phyloP scores from a whole-genome alignment of 2,797 vertebrate genomes.

The Clarias laeviceps region DNA sequence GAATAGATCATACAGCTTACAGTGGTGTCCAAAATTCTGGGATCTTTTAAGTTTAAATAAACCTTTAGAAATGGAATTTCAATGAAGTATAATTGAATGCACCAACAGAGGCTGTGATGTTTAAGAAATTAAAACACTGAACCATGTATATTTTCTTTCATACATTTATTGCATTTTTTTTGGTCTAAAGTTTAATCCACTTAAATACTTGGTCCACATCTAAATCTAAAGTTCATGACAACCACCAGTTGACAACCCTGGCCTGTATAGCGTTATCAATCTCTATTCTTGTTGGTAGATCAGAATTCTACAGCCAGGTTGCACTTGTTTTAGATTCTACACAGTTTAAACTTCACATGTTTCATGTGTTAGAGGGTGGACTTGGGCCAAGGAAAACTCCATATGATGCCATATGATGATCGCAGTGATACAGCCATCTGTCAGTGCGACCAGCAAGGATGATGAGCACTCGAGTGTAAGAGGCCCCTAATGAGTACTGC shows the following conservation, averaged over 20 bases:
- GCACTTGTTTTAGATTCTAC: background rate
- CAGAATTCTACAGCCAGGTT: background rate
- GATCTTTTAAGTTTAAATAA: no score
- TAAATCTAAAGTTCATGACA: no score
- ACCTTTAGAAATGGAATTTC: no score
- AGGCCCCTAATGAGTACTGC: slow-evolving; percentile 35
- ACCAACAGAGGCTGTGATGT: background rate
- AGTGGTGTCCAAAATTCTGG: background rate
- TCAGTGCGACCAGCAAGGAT: slow-evolving; percentile 36
- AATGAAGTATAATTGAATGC: background rate
- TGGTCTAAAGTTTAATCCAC: background rate
- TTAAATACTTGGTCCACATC: background rate
- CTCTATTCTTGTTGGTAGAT: background rate
- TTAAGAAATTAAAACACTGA: background rate
- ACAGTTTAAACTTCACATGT: background rate
- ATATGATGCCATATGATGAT: slow-evolving; percentile 4
- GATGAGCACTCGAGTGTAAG: slow-evolving; percentile 23
- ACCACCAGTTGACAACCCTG: background rate
- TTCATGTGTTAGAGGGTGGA: background rate
- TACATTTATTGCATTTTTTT: background rate
- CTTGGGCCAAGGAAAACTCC: background rate
- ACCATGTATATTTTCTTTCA: background rate
- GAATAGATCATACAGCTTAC: background rate
- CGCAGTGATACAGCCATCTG: slow-evolving; percentile 39
- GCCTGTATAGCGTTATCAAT: background rate